Percentiles rank a stretch among this genome's conserved stretches.
Conservation (phyloP, 2,797 vertebrate species). For the Urophycis tenuis region DNA sequence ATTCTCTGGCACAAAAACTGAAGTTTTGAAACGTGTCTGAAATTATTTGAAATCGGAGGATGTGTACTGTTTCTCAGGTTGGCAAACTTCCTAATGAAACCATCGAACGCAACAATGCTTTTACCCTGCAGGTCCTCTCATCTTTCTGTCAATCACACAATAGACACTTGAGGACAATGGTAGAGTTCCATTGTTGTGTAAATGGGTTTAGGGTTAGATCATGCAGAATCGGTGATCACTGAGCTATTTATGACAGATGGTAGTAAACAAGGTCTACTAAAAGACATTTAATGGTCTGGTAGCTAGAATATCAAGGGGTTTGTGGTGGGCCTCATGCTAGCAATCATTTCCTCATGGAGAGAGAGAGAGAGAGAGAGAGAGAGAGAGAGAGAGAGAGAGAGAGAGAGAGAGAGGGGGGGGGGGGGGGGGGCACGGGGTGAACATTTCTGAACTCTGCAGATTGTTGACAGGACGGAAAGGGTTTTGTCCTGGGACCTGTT, state of each 20-base stretch:
- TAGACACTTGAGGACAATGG: not conserved
- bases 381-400: constrained; percentile 2
- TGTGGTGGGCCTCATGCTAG: not conserved
- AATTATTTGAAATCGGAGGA: not conserved
- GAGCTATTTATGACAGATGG: not conserved
- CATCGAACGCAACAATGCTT: not conserved
- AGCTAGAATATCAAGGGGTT: not conserved
- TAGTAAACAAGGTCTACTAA: not conserved
- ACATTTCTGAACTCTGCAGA: not conserved
- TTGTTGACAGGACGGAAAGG: constrained; percentile 1
- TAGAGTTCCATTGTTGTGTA: not conserved
- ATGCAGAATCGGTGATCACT: not conserved
- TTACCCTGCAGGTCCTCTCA: not conserved
- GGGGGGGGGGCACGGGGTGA: not conserved
- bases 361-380: constrained; percentile 2
- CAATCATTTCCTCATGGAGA: constrained; percentile 5
- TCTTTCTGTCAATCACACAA: not conserved
- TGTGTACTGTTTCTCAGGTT: not conserved
- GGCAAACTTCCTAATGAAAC: too few relatives aligned
- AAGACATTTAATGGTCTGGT: not conserved
- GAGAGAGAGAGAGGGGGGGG: constrained; percentile 2
- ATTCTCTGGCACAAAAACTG: too few relatives aligned
- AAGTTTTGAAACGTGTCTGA: not conserved
- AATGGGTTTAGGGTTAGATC: not conserved
- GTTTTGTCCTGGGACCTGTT: not conserved